These are phyloP conservation scores for Montipora sp. DNA, from an alignment of 64 coral and sea anemone species.

Conservation along the genomic window DNA sequence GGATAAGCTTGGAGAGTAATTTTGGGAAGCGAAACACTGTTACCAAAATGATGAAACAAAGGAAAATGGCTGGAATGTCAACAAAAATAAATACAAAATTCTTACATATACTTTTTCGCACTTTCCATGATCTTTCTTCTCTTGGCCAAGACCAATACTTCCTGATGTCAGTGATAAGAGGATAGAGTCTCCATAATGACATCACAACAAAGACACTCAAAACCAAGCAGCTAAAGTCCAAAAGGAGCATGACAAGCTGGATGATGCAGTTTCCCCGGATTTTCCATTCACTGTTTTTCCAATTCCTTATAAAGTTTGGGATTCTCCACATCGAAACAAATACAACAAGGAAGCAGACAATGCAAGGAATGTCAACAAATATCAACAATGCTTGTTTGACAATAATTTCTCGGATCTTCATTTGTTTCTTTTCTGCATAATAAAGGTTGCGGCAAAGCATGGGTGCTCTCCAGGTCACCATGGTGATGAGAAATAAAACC, in stretches of 20 bases:
- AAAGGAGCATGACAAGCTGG: slow-evolving; percentile 74
- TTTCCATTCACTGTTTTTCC: slow-evolving; percentile 81
- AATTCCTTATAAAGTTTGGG: slow-evolving; percentile 87
- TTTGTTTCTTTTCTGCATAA: slow-evolving; percentile 46
- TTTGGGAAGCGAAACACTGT: slow-evolving; percentile 85
- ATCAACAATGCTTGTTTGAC: slow-evolving; percentile 71
- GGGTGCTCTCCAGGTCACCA: slow-evolving; percentile 92
- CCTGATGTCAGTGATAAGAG: slow-evolving; percentile 69
- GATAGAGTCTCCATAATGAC: slow-evolving; percentile 94
- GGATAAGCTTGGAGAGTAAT: slow-evolving; percentile 88
- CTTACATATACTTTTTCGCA: slow-evolving; percentile 85
- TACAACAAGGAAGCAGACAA: slow-evolving; percentile 84
- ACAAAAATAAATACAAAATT: slow-evolving; percentile 87
- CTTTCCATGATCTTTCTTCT: slow-evolving; percentile 87
- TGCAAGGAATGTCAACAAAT: slow-evolving; percentile 96
- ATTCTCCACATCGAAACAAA: slow-evolving; percentile 90
- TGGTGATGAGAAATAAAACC: slow-evolving; percentile 63
- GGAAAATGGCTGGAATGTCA: slow-evolving; percentile 89
- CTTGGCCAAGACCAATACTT: slow-evolving; percentile 62
- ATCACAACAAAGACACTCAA: slow-evolving; percentile 65
- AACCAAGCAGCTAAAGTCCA: slow-evolving; percentile 86
- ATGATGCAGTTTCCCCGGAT: slow-evolving; percentile 76
- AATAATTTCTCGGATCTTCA: slow-evolving; percentile 59
- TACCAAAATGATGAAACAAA: slow-evolving; percentile 72
- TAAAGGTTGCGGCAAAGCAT: slow-evolving; percentile 63